These are phyloP conservation scores for Cephus rjabovi DNA, from an alignment of 2,888 invertebrate genomes.

Conservation along the genomic window DNA sequence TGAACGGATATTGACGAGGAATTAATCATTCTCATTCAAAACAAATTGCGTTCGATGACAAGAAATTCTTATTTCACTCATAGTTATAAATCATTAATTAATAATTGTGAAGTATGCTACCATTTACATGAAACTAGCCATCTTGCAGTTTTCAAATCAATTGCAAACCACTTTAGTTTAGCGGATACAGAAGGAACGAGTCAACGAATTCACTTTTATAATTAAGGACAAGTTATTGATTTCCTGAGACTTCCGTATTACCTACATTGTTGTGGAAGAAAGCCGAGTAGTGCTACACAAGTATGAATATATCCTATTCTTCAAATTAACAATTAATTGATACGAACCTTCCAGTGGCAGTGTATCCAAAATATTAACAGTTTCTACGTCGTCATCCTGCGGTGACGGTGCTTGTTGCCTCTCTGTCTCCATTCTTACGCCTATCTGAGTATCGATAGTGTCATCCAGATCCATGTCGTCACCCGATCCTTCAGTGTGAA, in stretches of 20 bases:
- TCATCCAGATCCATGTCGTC: conserved; percentile 64
- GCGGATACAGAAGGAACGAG: background rate
- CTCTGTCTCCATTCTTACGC: conserved; percentile 57
- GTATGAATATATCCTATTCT: background rate
- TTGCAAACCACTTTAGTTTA: background rate
- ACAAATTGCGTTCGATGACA: background rate
- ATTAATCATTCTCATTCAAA: background rate
- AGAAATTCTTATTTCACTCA: background rate
- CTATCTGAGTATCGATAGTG: conserved; percentile 63
- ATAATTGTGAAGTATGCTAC: background rate
- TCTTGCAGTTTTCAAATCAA: too few species aligned
- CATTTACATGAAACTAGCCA: background rate
- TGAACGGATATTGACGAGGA: background rate
- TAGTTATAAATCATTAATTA: background rate
- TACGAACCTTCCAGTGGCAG: conserved; percentile 56
- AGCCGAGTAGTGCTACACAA: conserved; percentile 7
- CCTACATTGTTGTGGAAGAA: background rate
- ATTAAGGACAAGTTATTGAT: background rate
- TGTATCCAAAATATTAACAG: conserved; percentile 62
- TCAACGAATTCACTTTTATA: background rate
- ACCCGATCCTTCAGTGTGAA: conserved; percentile 60
- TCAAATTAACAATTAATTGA: background rate
- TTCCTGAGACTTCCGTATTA: background rate
- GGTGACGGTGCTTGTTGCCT: conserved; percentile 42
- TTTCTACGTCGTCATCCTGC: conserved; percentile 60